A percentile compares a stretch with the other conserved stretches of the same genome.
phyloP scores from a whole-genome alignment of 2,113 vertebrate genomes.

The Cyprinodon brontotheroides region DNA sequence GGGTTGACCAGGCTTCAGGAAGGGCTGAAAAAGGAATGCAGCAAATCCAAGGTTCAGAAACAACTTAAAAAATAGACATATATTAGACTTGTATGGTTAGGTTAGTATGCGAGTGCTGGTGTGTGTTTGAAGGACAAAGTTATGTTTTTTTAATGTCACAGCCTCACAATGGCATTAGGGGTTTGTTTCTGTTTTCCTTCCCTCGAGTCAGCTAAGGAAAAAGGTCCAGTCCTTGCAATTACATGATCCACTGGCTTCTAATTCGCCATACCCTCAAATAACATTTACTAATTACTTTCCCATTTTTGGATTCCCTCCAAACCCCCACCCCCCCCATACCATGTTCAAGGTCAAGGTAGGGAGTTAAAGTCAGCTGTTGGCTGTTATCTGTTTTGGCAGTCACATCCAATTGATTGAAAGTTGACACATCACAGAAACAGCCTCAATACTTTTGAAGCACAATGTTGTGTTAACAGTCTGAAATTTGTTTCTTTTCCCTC shows the following conservation, averaged over 20 bases:
- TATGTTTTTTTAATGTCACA: constrained; percentile 46
- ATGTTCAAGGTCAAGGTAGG: constrained; percentile 66
- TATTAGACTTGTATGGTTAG: background rate
- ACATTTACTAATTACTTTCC: constrained; percentile 80
- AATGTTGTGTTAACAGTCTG: constrained; percentile 48
- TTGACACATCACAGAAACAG: constrained; percentile 49
- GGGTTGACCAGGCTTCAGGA: too few relatives aligned
- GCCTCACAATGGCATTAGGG: constrained; percentile 43
- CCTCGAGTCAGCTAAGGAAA: constrained; percentile 55
- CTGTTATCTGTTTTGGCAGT: constrained; percentile 57
- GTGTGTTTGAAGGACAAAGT: constrained; percentile 33
- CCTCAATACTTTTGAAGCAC: constrained; percentile 48
- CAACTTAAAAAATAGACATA: too few relatives aligned
- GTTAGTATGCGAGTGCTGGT: constrained; percentile 7
- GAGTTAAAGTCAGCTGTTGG: constrained; percentile 59
- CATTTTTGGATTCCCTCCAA: constrained; percentile 68
- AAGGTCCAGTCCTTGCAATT: constrained; percentile 76
- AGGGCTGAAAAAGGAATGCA: too few relatives aligned
- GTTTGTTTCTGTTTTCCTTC: constrained; percentile 47
- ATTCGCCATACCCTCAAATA: constrained; percentile 76
- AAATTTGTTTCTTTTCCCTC: constrained; percentile 16
- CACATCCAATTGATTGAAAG: constrained; percentile 57
- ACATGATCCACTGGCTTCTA: constrained; percentile 79
- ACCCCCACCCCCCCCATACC: constrained; percentile 24
- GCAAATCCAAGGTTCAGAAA: too few relatives aligned